Conservation (phyloP, 2,113 vertebrate species). For the Thomomys bottae region DNA sequence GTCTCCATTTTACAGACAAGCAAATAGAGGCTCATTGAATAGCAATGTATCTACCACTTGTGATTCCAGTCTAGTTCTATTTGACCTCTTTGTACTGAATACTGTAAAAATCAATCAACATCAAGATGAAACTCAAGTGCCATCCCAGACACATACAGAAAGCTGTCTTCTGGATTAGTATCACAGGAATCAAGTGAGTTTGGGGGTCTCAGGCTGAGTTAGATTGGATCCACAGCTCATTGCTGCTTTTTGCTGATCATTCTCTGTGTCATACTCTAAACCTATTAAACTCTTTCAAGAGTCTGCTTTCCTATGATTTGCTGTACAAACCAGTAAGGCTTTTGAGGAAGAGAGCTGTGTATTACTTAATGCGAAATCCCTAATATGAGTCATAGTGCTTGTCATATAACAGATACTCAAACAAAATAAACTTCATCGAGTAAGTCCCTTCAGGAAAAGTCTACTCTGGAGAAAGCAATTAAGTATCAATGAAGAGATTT, state of each 20-base stretch:
- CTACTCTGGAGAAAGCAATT: constrained; percentile 49
- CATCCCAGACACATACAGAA: background rate
- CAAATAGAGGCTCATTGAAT: background rate
- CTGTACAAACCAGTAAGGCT: background rate
- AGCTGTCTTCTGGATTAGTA: background rate
- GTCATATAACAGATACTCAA: background rate
- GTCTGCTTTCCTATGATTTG: background rate
- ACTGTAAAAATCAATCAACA: background rate
- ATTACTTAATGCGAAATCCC: background rate
- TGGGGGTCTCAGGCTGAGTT: background rate
- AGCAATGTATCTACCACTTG: background rate
- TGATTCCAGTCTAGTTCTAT: background rate
- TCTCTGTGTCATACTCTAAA: background rate
- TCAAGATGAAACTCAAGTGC: background rate
- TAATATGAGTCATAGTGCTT: background rate
- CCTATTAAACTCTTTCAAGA: background rate
- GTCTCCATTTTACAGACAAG: background rate
- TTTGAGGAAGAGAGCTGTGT: background rate
- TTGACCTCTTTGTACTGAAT: background rate
- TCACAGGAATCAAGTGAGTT: background rate
- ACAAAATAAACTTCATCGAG: background rate
- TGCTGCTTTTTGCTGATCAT: background rate
- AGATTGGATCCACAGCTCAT: background rate
- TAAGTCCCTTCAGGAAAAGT: background rate
- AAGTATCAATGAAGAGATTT: constrained; percentile 37